phyloP scores from a whole-genome alignment of 2,797 vertebrate species.

The Picus viridis region DNA sequence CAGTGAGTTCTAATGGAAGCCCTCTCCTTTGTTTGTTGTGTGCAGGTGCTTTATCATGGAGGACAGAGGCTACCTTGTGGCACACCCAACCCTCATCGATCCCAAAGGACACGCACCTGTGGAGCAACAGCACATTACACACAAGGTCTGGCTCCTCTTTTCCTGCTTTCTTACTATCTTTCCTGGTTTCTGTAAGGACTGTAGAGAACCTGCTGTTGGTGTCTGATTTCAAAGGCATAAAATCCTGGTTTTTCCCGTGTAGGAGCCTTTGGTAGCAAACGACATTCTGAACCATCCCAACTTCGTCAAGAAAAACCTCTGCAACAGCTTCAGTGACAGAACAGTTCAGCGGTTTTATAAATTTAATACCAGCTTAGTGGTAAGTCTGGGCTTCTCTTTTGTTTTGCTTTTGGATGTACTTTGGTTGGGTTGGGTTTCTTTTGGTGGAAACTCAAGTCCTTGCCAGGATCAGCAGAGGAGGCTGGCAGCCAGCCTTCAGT shows the following conservation, averaged over 20 bases:
- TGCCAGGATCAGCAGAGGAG: neutral
- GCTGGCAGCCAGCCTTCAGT: neutral
- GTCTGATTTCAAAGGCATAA: neutral
- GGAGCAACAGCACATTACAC: constrained; percentile 98
- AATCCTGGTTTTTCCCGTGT: neutral
- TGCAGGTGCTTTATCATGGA: constrained; percentile 98
- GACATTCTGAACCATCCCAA: constrained; percentile 98
- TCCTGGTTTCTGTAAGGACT: neutral
- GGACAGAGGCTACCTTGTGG: constrained; percentile 96
- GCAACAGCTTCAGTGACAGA: constrained; percentile 98
- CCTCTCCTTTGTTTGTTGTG: neutral
- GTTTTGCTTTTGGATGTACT: neutral
- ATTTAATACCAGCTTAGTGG: constrained; percentile 95
- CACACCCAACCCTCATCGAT: constrained; percentile 97
- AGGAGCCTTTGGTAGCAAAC: constrained; percentile 98
- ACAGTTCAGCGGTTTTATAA: constrained; percentile 98
- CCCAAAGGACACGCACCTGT: constrained; percentile 97
- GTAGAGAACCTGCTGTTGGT: neutral
- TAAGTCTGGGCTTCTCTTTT: constrained; percentile 52
- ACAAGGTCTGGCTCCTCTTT: constrained; percentile 85
- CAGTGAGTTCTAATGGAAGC: neutral
- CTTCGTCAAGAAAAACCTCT: constrained; percentile 97
- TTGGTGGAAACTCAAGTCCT: neutral
- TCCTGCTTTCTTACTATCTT: no score
- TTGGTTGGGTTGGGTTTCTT: constrained; percentile 18